Conservation (phyloP, 2,797 vertebrate species). For the Helostoma temminkii region DNA sequence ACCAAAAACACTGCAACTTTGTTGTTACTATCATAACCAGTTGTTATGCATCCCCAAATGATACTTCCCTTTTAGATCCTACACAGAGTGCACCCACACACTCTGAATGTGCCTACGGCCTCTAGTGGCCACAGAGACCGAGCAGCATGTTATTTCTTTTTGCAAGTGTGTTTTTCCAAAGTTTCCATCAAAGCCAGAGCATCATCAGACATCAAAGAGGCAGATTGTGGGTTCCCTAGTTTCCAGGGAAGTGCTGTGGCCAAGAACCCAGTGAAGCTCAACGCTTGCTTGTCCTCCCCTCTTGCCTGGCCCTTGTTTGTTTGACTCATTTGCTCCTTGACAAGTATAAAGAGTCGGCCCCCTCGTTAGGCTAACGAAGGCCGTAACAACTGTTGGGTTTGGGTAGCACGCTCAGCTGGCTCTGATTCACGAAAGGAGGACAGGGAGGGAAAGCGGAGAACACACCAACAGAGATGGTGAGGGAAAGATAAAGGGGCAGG, state of each 20-base stretch:
- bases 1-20: conserved; percentile 71
- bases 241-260: conserved; percentile 76
- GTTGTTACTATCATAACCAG: conserved; percentile 74
- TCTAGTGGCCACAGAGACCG: conserved; percentile 73
- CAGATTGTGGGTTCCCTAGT: conserved; percentile 83
- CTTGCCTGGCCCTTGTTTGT: conserved; percentile 79
- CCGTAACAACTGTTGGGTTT: conserved; percentile 82
- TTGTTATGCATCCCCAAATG: conserved; percentile 72
- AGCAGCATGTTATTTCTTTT: conserved; percentile 73
- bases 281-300: conserved; percentile 77
- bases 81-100: conserved; percentile 64
- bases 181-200: conserved; percentile 80
- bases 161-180: conserved; percentile 73
- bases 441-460: conserved; percentile 31
- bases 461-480: conserved; percentile 54
- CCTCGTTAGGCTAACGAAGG: conserved; percentile 84
- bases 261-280: conserved; percentile 81
- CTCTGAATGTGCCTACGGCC: conserved; percentile 73
- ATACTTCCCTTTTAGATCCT: conserved; percentile 64
- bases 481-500: conserved; percentile 38
- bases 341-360: conserved; percentile 82
- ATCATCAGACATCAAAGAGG: conserved; percentile 80
- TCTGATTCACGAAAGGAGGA: conserved; percentile 55
- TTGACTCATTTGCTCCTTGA: conserved; percentile 84
- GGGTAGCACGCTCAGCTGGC: conserved; percentile 82